Conservation (phyloP, 1,140 invertebrate genomes). For the Agrilus planipennis region DNA sequence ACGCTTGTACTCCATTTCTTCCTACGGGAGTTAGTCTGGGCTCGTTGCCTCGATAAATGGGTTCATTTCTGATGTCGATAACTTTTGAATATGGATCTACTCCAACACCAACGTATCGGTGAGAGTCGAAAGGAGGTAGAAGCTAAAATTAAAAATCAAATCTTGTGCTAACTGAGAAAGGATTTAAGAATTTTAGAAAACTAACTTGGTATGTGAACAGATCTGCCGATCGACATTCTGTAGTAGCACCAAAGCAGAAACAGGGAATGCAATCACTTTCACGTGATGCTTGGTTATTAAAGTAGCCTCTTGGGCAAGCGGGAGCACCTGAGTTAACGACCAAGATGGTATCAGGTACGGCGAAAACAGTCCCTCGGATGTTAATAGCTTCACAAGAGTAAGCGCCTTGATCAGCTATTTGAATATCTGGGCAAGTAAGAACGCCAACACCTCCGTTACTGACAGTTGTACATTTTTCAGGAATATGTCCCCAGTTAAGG, state of each 20-base stretch:
- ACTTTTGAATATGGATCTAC: slow-evolving; percentile 36
- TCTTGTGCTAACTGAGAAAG: background rate
- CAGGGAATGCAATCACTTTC: slow-evolving; percentile 75
- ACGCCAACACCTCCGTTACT: slow-evolving; percentile 70
- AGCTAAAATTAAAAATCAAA: slow-evolving; percentile 28
- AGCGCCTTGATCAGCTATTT: slow-evolving; percentile 71
- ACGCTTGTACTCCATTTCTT: slow-evolving; percentile 39
- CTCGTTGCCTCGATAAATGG: slow-evolving; percentile 30
- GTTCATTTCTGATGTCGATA: slow-evolving; percentile 36
- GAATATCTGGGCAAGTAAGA: slow-evolving; percentile 67
- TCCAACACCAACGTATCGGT: slow-evolving; percentile 49
- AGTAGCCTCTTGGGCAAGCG: slow-evolving; percentile 63
- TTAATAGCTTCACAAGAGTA: slow-evolving; percentile 98
- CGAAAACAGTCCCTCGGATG: slow-evolving; percentile 70
- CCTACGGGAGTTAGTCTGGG: slow-evolving; percentile 26
- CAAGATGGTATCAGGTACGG: slow-evolving; percentile 81
- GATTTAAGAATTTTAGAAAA: background rate
- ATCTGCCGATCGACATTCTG: slow-evolving; percentile 72
- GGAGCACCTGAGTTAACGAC: slow-evolving; percentile 49
- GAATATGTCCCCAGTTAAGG: slow-evolving; percentile 94
- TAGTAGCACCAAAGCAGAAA: slow-evolving; percentile 86
- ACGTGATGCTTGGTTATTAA: slow-evolving; percentile 62
- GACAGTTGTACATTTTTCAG: slow-evolving; percentile 64
- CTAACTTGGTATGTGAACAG: slow-evolving; percentile 61
- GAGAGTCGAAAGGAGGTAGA: slow-evolving; percentile 46